Evolutionary conservation across 2,113 vertebrate species (phyloP).

Genomic region (Rhinolophus ferrumequinum): DNA sequence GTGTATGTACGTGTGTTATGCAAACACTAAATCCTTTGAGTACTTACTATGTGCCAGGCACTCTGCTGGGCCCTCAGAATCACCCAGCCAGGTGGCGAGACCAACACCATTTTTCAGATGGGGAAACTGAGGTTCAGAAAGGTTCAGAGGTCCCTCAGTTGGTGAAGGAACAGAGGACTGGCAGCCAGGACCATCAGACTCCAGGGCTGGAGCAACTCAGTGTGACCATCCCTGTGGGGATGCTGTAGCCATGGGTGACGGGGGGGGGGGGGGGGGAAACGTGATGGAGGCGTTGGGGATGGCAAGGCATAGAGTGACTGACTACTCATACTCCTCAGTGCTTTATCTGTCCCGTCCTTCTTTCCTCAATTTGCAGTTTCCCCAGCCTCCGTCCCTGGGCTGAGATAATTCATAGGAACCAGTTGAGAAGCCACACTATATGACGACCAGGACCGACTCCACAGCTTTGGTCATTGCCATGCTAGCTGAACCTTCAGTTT

Average conservation of each 20-base stretch:
- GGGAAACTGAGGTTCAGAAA: constrained; percentile 22
- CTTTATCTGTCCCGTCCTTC: not conserved
- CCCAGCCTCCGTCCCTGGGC: not conserved
- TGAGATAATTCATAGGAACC: not conserved
- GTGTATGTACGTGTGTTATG: too few species aligned
- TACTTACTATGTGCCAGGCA: not conserved
- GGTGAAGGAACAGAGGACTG: not conserved
- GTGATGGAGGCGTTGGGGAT: not conserved
- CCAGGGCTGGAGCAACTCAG: not conserved
- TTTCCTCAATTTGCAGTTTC: not conserved
- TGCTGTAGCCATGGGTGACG: not conserved
- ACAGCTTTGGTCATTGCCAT: not conserved
- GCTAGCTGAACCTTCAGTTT: not conserved
- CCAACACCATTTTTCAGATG: not conserved
- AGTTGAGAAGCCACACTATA: not conserved
- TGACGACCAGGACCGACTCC: not conserved
- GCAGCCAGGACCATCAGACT: not conserved
- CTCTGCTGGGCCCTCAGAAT: not conserved
- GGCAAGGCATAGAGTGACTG: rapidly evolving
- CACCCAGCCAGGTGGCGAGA: not conserved
- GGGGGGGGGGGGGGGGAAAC: too few species aligned
- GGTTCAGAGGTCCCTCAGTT: not conserved
- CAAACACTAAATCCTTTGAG: not conserved
- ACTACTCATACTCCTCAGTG: rapidly evolving
- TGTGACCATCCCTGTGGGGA: not conserved